These are phyloP conservation scores for Corythucha ciliata DNA, from an alignment of 2,888 invertebrate species.

Conservation along the genomic window DNA sequence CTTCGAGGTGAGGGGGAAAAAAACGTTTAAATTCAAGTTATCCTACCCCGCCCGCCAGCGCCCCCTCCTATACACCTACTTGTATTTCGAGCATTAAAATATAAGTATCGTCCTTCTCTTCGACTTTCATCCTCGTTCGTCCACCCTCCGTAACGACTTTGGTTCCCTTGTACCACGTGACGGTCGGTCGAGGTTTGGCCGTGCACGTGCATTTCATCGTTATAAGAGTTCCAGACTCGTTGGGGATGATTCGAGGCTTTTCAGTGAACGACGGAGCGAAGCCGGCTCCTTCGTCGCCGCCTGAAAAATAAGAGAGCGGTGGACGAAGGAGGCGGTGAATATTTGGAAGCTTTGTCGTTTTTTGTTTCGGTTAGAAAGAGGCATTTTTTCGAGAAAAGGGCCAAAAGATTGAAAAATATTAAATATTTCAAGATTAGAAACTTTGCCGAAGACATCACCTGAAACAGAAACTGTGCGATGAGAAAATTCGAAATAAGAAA, in stretches of 20 bases:
- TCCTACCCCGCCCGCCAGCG: too few relatives aligned
- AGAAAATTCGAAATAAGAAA: too few relatives aligned
- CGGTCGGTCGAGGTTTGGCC: conserved; percentile 88
- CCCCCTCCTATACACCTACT: conserved; percentile 45
- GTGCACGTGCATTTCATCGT: conserved; percentile 94
- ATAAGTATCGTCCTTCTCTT: conserved; percentile 73
- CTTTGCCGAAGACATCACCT: too few relatives aligned
- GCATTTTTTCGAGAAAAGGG: too few relatives aligned
- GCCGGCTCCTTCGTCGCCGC: conserved; percentile 84
- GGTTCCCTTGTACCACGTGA: conserved; percentile 90
- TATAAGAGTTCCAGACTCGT: conserved; percentile 92
- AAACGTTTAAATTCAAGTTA: not conserved
- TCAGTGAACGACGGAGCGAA: conserved; percentile 95
- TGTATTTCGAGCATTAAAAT: conserved; percentile 75
- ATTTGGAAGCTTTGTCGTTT: too few relatives aligned
- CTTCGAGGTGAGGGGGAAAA: conserved; percentile 43
- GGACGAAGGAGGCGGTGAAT: not conserved
- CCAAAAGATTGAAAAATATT: too few relatives aligned
- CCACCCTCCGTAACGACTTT: conserved; percentile 74
- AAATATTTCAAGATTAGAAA: too few relatives aligned
- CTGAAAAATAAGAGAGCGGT: conserved; percentile 42
- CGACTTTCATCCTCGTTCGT: conserved; percentile 71
- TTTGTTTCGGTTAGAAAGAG: too few relatives aligned
- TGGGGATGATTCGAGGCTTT: conserved; percentile 98
- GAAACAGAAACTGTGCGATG: too few relatives aligned